phyloP scores from a whole-genome alignment of 2,113 vertebrate species.

The Notechis scutatus region DNA sequence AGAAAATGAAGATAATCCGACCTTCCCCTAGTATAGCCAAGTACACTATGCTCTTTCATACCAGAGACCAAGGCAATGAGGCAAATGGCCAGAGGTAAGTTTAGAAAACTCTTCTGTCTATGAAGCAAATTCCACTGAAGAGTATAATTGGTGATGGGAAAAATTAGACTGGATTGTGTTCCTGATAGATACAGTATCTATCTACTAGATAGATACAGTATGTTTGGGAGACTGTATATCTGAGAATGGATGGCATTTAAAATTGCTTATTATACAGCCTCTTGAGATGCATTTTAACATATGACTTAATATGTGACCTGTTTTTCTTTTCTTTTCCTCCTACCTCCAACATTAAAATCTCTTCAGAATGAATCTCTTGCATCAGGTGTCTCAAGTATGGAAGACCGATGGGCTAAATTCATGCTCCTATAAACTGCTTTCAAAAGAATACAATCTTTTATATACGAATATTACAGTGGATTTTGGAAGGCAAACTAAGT shows the following conservation, averaged over 20 bases:
- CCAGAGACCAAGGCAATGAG: constrained; percentile 87
- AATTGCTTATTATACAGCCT: neutral
- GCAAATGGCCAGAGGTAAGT: constrained; percentile 84
- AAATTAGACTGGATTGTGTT: neutral
- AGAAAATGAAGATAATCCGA: constrained; percentile 85
- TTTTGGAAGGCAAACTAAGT: constrained; percentile 59
- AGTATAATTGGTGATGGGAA: neutral
- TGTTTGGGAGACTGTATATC: neutral
- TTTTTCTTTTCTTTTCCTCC: neutral
- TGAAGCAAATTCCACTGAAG: neutral
- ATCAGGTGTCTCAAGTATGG: constrained; percentile 78
- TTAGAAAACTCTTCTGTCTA: neutral
- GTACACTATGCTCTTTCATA: constrained; percentile 96
- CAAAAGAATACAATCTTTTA: constrained; percentile 76
- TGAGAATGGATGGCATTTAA: neutral
- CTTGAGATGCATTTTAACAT: neutral
- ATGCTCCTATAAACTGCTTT: constrained; percentile 82
- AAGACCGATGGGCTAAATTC: constrained; percentile 85
- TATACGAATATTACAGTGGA: constrained; percentile 91
- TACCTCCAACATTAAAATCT: neutral
- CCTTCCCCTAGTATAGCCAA: constrained; percentile 79
- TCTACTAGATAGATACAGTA: neutral
- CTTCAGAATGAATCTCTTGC: constrained; percentile 85
- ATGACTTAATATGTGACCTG: neutral
- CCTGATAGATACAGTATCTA: neutral